A percentile compares a stretch with the other conserved stretches of the same genome.
Conservation (phyloP, 2,113 vertebrate species). For the Pitta sordida region DNA sequence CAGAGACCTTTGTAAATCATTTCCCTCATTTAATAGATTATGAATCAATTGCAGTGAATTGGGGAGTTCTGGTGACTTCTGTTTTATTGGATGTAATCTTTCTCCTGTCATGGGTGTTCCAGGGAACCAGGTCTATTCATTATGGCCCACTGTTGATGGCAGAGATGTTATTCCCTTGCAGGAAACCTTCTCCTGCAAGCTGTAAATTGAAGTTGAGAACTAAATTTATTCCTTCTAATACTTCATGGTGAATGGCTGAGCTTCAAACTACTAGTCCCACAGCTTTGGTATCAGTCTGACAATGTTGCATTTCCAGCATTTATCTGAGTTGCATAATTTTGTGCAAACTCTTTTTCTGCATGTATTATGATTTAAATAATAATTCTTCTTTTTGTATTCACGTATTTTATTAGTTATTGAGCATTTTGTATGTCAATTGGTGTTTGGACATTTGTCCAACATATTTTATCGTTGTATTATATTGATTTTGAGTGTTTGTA, state of each 20-base stretch:
- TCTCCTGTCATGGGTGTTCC: constrained; percentile 24
- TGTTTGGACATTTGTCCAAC: background rate
- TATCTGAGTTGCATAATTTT: constrained; percentile 14
- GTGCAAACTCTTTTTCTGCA: background rate
- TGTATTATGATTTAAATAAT: background rate
- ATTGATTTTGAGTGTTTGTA: background rate
- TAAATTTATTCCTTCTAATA: constrained; percentile 44
- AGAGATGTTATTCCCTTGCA: constrained; percentile 20
- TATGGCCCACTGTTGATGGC: background rate
- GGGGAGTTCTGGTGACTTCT: constrained; percentile 14
- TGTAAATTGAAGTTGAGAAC: constrained; percentile 45
- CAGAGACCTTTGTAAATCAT: constrained; percentile 51
- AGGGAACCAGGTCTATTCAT: background rate
- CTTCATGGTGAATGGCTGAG: background rate
- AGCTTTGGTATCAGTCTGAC: constrained; percentile 15
- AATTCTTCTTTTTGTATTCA: background rate
- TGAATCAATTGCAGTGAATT: constrained; percentile 5
- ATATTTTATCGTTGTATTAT: background rate
- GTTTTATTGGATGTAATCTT: constrained; percentile 55
- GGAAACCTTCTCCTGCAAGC: background rate
- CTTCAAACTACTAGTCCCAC: background rate
- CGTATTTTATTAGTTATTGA: background rate
- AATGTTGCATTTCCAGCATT: background rate
- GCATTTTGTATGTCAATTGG: background rate
- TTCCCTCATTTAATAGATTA: constrained; percentile 35